These are phyloP conservation scores for Dinoponera quadriceps DNA, from an alignment of 1,140 invertebrate genomes.

Conservation along the genomic window DNA sequence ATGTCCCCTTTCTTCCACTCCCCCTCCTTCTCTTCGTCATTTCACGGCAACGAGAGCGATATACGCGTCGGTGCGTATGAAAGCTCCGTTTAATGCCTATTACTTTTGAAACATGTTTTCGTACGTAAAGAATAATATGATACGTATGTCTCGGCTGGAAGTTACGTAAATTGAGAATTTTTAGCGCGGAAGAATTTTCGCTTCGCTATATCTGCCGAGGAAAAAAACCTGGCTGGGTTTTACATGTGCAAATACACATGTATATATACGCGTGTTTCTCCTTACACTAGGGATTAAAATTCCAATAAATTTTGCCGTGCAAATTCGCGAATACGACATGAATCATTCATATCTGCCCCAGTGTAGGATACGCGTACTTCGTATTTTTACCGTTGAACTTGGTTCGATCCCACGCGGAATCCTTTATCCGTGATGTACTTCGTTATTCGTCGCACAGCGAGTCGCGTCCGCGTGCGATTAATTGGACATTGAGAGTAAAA, in stretches of 20 bases:
- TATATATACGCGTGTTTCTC: background rate
- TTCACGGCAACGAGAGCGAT: background rate
- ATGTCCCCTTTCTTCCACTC: background rate
- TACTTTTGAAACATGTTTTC: slow-evolving; percentile 12
- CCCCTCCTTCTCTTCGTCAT: too few species aligned
- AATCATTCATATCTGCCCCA: background rate
- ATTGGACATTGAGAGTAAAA: slow-evolving; percentile 20
- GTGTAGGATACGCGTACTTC: background rate
- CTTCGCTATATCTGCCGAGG: background rate
- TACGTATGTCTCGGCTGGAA: background rate
- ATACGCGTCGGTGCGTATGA: background rate
- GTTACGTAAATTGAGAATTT: background rate
- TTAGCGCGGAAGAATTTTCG: background rate
- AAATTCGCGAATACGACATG: background rate
- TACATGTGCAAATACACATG: background rate
- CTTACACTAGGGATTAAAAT: background rate
- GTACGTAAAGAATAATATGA: background rate
- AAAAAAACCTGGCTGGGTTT: background rate
- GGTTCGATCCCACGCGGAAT: background rate
- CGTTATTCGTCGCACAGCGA: background rate
- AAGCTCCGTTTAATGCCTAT: background rate
- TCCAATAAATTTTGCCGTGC: background rate
- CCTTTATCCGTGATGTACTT: background rate
- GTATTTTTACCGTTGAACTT: background rate
- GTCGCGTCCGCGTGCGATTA: background rate